Evolutionary conservation across 2,797 vertebrate genomes (phyloP).

Genomic region (Sarcoramphus papa): DNA sequence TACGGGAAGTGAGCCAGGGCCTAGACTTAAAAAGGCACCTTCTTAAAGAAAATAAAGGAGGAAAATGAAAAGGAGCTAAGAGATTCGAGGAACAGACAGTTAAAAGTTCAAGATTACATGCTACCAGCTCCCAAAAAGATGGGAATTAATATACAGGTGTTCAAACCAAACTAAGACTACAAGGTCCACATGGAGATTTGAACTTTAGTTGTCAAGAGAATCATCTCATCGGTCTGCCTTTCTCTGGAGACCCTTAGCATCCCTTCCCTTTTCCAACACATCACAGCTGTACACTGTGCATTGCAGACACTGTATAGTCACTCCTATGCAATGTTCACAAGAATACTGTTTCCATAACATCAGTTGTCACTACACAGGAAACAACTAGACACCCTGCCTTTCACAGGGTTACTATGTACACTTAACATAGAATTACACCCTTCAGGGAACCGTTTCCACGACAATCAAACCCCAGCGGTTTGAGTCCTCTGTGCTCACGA

Average conservation of each 20-base stretch:
- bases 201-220: not conserved
- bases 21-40: not conserved
- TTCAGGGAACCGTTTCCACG: not conserved
- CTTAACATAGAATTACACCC: too few relatives aligned
- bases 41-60: not conserved
- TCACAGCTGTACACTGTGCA: not conserved
- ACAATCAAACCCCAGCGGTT: too few relatives aligned
- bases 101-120: not conserved
- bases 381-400: not conserved
- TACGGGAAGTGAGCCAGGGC: not conserved
- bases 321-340: not conserved
- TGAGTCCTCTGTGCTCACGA: rapidly evolving
- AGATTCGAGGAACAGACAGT: not conserved
- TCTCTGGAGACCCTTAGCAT: not conserved
- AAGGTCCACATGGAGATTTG: not conserved
- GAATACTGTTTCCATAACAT: too few relatives aligned
- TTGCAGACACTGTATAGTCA: not conserved
- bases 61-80: not conserved
- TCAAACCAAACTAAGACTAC: not conserved
- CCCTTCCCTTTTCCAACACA: not conserved
- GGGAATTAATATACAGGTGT: not conserved
- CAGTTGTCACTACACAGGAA: not conserved
- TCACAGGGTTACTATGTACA: not conserved
- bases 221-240: not conserved
- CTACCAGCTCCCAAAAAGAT: not conserved